Conservation (phyloP, 2,113 vertebrate species). For the Propithecus coquereli region DNA sequence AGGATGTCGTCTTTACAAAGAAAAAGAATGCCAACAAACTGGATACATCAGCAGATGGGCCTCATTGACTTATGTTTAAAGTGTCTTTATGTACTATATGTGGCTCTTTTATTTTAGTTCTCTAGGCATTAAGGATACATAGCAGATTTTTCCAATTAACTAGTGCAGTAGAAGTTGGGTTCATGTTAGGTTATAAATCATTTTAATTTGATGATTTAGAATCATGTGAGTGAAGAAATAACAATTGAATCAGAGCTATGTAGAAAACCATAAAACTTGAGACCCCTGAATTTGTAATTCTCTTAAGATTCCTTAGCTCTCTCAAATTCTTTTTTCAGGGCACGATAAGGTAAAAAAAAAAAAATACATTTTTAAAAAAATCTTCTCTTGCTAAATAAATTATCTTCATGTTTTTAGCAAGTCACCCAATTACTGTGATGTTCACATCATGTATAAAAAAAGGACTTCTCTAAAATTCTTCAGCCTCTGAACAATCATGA, state of each 20-base stretch:
- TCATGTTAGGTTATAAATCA: not conserved
- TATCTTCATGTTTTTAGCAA: not conserved
- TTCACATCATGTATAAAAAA: not conserved
- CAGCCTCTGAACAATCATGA: not conserved
- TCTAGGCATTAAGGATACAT: not conserved
- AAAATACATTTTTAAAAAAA: not conserved
- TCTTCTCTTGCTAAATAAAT: not conserved
- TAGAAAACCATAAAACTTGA: not conserved
- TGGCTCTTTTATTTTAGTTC: slow-evolving; percentile 13
- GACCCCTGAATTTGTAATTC: not conserved
- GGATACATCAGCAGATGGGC: not conserved
- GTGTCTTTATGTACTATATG: not conserved
- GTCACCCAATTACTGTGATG: not conserved
- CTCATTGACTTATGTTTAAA: not conserved
- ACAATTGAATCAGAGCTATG: not conserved
- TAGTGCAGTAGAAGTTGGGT: not conserved
- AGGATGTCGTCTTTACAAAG: slow-evolving; percentile 64
- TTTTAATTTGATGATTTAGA: slow-evolving; percentile 43
- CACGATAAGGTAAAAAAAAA: not conserved
- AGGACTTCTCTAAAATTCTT: not conserved
- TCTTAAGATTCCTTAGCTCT: not conserved
- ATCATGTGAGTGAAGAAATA: not conserved
- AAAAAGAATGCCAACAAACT: not conserved
- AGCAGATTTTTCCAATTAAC: slow-evolving; percentile 33
- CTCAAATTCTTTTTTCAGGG: not conserved